Evolutionary conservation across 37 sponge, comb jelly and placozoan genomes (phyloP), one percentile per base, ranked within the genome.

Genomic region (Aplysina aerophoba): DNA sequence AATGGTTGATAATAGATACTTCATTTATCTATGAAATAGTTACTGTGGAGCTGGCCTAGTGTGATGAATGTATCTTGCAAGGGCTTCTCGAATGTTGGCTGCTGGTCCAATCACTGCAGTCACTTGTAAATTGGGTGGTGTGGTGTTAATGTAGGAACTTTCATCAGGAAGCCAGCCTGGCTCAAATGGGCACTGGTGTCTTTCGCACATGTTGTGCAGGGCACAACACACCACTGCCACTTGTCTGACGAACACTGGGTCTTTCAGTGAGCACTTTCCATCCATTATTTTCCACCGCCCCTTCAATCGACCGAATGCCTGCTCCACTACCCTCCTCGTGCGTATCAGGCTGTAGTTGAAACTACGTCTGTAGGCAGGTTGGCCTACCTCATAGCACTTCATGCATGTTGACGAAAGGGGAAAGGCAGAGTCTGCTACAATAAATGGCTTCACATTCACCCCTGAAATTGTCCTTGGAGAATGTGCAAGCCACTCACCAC

Each of bases 281-380:
- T 65, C 58, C 73, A 84, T 55, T 5, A 84, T 31, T 30, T 71
- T 71, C 73, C 59, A 80, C 6, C 59, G 74, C 28, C 73, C 73
- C 58, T 84, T 84, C 31, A 69, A 30, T 28, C 85, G 16, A 71
- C 74, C 85, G 72, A 53, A 84, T 25, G 85, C 74, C 53, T 84
- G 85, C 31, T 68, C 85, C 11, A 84, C 85, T 37, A 84, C 73
- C 44, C 73, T 68, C 15, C 85, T 21, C 6, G 85, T 69, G 13
- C 73, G 25, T 11, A 69, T 69, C 6, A 84, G 6, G 11, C 24
- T 36, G 27, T 84, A 69, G n/a, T 84, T 84, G 35, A 84, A 72
- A 44, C 73, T 66, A 12, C 68, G 44, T 34, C 33, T 25, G 40
- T 28, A 55, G 4, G 66, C 39, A 22, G 83, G 6, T 15, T 14